phyloP scores from a whole-genome alignment of 2,797 vertebrate species.

The Protosalanx chinensis region DNA sequence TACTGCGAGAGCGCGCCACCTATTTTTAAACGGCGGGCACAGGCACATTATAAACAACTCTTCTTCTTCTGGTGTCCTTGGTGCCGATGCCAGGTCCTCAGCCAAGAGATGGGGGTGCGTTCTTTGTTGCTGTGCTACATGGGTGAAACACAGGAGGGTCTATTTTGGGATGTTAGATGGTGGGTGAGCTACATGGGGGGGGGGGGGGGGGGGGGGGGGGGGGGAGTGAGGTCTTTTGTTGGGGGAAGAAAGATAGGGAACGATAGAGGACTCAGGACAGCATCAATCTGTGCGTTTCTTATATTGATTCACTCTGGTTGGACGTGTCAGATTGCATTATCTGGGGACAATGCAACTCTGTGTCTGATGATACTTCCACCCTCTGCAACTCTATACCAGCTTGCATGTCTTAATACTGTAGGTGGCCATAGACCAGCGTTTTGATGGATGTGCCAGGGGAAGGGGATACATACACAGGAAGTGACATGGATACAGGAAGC shows the following conservation, averaged over 20 bases:
- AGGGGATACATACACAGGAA: too few species aligned
- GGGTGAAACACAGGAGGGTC: slow-evolving; percentile 42
- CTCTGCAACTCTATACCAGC: slow-evolving; percentile 50
- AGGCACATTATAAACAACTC: background rate
- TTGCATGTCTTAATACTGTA: slow-evolving; percentile 20
- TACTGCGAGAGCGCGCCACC: slow-evolving; percentile 24
- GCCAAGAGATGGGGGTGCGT: background rate
- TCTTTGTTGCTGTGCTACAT: background rate
- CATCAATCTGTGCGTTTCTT: slow-evolving; percentile 63
- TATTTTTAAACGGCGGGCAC: slow-evolving; percentile 33
- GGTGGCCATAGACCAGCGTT: background rate
- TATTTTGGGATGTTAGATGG: slow-evolving; percentile 49
- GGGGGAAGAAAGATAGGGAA: slow-evolving; percentile 7
- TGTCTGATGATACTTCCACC: slow-evolving; percentile 48
- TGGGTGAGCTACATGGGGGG: slow-evolving; percentile 39
- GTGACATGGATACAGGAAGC: too few species aligned
- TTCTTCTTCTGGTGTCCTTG: slow-evolving; percentile 27
- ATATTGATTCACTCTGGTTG: slow-evolving; percentile 66
- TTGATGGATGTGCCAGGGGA: too few species aligned
- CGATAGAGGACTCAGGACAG: slow-evolving; percentile 33
- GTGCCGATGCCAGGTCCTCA: slow-evolving; percentile 26
- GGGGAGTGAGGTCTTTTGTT: slow-evolving; percentile 34
- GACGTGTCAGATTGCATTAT: slow-evolving; percentile 58
- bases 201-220: slow-evolving; percentile 48
- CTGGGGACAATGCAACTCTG: slow-evolving; percentile 50